Conservation (phyloP, 1,140 invertebrate genomes). For the Nomia melanderi region DNA sequence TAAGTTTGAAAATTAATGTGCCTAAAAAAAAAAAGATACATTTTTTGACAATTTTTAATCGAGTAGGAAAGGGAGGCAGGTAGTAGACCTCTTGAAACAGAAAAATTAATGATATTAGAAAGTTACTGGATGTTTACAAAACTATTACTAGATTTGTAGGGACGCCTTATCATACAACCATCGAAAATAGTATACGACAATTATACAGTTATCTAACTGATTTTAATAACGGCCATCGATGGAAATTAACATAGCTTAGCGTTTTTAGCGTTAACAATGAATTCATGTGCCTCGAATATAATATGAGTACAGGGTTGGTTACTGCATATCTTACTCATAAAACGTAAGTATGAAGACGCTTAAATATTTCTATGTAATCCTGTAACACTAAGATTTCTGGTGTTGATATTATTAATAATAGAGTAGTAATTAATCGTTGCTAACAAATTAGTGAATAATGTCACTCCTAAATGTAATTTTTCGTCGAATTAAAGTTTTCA, state of each 20-base stretch:
- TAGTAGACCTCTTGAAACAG: constrained; percentile 3
- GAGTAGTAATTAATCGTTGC: constrained; percentile 47
- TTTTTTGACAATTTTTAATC: constrained; percentile 47
- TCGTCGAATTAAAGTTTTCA: constrained; percentile 46
- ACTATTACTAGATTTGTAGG: constrained; percentile 23
- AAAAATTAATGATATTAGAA: constrained; percentile 5
- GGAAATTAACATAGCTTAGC: constrained; percentile 12
- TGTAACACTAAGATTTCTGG: constrained; percentile 14
- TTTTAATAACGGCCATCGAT: constrained; percentile 1
- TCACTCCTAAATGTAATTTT: constrained; percentile 39
- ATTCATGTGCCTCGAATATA: constrained; percentile 62
- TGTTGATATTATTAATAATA: constrained; percentile 29
- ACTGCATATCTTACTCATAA: constrained; percentile 45
- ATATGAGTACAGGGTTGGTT: constrained; percentile 51
- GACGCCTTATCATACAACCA: constrained; percentile 13
- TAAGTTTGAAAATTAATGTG: constrained; percentile 48
- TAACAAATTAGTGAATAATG: constrained; percentile 29
- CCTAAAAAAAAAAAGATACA: constrained; percentile 59
- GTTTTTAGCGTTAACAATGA: constrained; percentile 33
- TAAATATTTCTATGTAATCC: constrained; percentile 55
- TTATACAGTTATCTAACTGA: constrained; percentile 22
- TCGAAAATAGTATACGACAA: constrained; percentile 3
- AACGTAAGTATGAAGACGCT: constrained; percentile 64
- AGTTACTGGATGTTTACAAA: constrained; percentile 38
- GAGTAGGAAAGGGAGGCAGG: background rate